phyloP scores from a whole-genome alignment of 2,113 vertebrate genomes.

The Dicerorhinus sumatrensis region DNA sequence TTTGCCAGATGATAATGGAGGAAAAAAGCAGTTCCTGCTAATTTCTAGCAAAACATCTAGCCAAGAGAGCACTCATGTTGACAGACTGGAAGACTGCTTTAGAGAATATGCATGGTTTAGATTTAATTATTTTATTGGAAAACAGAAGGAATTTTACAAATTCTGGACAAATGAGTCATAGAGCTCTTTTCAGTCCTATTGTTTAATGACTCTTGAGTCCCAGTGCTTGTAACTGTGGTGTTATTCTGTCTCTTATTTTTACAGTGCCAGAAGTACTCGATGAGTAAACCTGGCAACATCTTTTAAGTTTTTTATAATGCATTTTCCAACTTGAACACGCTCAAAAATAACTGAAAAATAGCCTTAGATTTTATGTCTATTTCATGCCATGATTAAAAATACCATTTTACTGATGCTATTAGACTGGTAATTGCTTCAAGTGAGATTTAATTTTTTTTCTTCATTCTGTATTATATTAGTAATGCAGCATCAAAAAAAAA shows the following conservation, averaged over 20 bases:
- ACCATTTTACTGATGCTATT: background rate
- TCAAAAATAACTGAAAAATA: constrained; percentile 4
- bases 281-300: background rate
- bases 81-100: background rate
- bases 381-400: background rate
- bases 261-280: background rate
- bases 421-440: background rate
- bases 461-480: background rate
- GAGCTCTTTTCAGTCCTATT: background rate
- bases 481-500: background rate
- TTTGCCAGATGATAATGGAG: background rate
- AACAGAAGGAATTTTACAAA: background rate
- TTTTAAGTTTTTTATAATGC: background rate
- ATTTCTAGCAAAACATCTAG: constrained; percentile 12
- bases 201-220: background rate
- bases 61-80: background rate
- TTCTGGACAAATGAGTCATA: background rate
- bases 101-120: background rate
- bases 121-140: background rate
- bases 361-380: background rate
- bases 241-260: background rate
- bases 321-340: constrained; percentile 45
- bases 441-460: background rate
- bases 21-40: background rate
- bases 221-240: background rate